phyloP scores from a whole-genome alignment of 2,797 vertebrate species.

The Podargus strigoides region DNA sequence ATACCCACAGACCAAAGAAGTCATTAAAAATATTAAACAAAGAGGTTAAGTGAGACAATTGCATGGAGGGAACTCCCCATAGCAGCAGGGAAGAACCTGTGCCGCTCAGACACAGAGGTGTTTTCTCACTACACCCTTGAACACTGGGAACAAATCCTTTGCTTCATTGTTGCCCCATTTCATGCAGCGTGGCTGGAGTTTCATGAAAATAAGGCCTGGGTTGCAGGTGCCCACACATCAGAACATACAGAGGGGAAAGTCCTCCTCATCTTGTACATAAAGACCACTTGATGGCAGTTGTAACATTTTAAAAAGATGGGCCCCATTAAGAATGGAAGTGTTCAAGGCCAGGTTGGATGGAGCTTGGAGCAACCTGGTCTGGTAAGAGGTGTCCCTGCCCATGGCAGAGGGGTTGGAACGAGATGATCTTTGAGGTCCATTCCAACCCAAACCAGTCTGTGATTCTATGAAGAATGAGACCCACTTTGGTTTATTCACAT shows the following conservation, averaged over 20 bases:
- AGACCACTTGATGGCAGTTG: not conserved
- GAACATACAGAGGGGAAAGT: not conserved
- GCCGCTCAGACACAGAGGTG: not conserved
- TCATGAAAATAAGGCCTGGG: not conserved
- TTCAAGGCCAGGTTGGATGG: no score
- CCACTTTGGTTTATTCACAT: not conserved
- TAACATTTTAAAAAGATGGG: not conserved
- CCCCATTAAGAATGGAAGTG: no score
- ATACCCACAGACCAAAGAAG: conserved; percentile 60
- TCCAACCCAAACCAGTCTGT: no score
- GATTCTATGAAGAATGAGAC: no score
- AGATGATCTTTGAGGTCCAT: no score
- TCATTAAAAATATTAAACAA: conserved; percentile 59
- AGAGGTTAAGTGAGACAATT: conserved; percentile 43
- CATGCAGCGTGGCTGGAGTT: rapidly evolving
- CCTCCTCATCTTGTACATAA: not conserved
- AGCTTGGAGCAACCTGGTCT: no score
- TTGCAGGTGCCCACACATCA: no score
- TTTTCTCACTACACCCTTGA: not conserved
- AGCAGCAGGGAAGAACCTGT: not conserved
- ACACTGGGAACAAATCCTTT: not conserved
- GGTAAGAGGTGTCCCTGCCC: no score
- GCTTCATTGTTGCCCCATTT: not conserved
- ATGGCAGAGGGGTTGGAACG: no score
- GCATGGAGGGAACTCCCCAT: not conserved